These are phyloP conservation scores for Bufo gargarizans DNA, from an alignment of 2,113 vertebrate species.

Conservation along the genomic window DNA sequence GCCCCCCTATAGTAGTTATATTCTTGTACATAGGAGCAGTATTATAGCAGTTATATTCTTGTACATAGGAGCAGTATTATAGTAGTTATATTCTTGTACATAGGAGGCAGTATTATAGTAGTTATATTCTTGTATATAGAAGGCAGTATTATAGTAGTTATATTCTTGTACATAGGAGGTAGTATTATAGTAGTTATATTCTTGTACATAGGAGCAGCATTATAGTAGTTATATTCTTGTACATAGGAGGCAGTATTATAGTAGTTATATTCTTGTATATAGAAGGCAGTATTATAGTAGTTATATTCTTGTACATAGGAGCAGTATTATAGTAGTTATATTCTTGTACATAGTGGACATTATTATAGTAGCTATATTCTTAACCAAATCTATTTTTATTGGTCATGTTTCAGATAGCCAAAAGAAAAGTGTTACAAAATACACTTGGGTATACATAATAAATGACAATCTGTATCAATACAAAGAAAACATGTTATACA, in stretches of 20 bases:
- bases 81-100: not conserved
- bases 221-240: not conserved
- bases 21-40: not conserved
- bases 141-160: not conserved
- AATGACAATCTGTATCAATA: too few species aligned
- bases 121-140: not conserved
- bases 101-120: not conserved
- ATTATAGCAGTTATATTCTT: not conserved
- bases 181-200: constrained; percentile 4
- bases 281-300: not conserved
- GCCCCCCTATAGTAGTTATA: not conserved
- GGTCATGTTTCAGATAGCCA: too few species aligned
- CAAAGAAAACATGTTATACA: too few species aligned
- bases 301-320: not conserved
- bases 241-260: not conserved
- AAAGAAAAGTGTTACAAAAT: too few species aligned
- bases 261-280: not conserved
- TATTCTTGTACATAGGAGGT: not conserved
- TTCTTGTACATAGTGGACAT: not conserved
- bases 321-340: constrained; percentile 3
- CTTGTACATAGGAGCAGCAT: not conserved
- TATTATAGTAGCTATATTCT: not conserved
- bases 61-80: not conserved
- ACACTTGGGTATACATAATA: too few species aligned
- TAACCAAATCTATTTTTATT: too few species aligned